Conservation (phyloP, 2,113 vertebrate species). For the Leucopsar rothschildi region DNA sequence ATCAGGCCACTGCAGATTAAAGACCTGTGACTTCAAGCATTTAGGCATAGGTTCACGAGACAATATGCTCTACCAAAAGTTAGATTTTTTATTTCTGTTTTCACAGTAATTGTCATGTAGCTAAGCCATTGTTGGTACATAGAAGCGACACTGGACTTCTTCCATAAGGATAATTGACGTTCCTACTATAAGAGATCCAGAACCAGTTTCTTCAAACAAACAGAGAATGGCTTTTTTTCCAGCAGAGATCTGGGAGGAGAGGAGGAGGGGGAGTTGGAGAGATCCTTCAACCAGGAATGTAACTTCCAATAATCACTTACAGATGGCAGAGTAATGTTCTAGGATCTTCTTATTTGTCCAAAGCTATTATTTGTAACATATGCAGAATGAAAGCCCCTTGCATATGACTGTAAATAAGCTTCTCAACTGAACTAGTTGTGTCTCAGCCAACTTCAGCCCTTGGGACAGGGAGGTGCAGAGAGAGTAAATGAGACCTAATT, state of each 20-base stretch:
- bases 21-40: neutral
- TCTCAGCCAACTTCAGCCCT: neutral
- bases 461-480: neutral
- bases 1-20: neutral
- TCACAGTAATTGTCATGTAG: neutral
- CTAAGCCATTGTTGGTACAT: neutral
- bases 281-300: neutral
- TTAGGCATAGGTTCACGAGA: neutral
- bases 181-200: neutral
- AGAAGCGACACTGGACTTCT: neutral
- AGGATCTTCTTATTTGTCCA: slow-evolving; percentile 14
- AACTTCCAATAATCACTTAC: slow-evolving; percentile 35
- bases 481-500: neutral
- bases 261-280: neutral
- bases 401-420: slow-evolving; percentile 4
- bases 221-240: neutral
- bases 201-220: neutral
- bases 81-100: neutral
- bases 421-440: neutral
- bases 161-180: neutral
- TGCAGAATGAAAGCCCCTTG: neutral
- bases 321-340: slow-evolving; percentile 13
- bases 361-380: slow-evolving; percentile 29
- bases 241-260: neutral
- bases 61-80: neutral